Conservation (phyloP, 64 coral and sea anemone genomes). For the Anthopleura sola region DNA sequence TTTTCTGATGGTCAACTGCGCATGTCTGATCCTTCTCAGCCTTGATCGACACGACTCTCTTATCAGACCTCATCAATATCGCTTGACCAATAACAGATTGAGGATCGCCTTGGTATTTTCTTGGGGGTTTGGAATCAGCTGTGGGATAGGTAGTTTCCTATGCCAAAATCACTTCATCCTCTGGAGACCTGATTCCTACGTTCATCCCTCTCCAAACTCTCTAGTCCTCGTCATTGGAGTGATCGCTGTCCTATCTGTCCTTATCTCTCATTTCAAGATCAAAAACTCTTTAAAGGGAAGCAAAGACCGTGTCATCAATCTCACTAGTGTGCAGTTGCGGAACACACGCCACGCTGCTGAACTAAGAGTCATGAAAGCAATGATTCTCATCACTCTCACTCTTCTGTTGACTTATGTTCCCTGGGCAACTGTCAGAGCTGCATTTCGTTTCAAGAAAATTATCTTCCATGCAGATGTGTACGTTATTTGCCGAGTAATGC, state of each 20-base stretch:
- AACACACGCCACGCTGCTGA: conserved; percentile 2
- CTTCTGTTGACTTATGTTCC: conserved; percentile 18
- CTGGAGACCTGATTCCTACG: conserved; percentile 17
- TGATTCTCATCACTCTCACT: conserved; percentile 3
- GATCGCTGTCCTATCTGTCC: not conserved
- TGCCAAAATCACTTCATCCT: not conserved
- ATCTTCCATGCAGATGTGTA: conserved; percentile 11
- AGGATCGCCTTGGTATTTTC: not conserved
- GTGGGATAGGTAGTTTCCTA: not conserved
- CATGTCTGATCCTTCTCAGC: conserved; percentile 21
- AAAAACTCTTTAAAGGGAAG: not conserved
- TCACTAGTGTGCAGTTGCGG: not conserved
- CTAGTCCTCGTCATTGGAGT: not conserved
- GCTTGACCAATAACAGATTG: not conserved
- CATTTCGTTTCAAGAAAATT: not conserved
- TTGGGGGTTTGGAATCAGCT: not conserved
- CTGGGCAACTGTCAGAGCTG: not conserved
- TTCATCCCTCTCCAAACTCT: not conserved
- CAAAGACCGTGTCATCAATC: not conserved
- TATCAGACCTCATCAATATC: not conserved
- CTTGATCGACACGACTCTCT: conserved; percentile 23
- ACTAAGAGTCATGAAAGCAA: not conserved
- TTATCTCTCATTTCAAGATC: conserved; percentile 4
- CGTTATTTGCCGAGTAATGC: conserved; percentile 24
- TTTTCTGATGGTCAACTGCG: conserved; percentile 12